Evolutionary conservation across 2,888 invertebrate genomes (phyloP), one percentile per base, ranked within the genome.

Genomic region (Phortica okadai): DNA sequence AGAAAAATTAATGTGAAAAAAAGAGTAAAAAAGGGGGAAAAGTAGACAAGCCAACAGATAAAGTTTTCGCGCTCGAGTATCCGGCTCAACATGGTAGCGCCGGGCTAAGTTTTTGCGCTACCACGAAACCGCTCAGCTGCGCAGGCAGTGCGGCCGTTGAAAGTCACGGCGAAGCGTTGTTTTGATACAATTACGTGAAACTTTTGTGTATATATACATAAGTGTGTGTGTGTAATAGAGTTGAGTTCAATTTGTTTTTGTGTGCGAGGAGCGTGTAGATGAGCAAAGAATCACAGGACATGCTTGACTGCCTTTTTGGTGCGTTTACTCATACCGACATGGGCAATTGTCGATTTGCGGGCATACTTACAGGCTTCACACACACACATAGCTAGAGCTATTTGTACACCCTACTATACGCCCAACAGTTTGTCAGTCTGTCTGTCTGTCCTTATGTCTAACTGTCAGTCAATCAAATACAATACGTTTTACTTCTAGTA

Each of bases 141-240:
- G 33, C 33, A 33, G 25, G 10, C 64, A 64, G 21, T 59, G 16
- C 64, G 64, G 41, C 64, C 33, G 50, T 25, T 14, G 64, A 6
- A 64, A 64, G 41, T 59, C n/a, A 54, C 54, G 50, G 50, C 8
- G 14, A 50, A 50, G 50, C 54, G 56, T 72, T 72, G 70, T 56
- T 72, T 72, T 72, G 56, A 54, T 72, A 72, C 70, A 72, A 72
- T 72, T 72, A 72, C 45, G 70, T 72, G 41, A 72, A 72, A 72
- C 54, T 72, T 72, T 56, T 72, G 54, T 25, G 14, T 56, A 25
- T 16, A 8, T 11, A 11, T 64, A 33, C 4, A 33, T 33, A 64
- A n/a, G 66, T 41, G 11, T 66, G 45, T 16, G 69, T 25, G 44
- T 45, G 42, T 50, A 16, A 7, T 50, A 59, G 25, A 8, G 59